Conservation (phyloP, 2,888 invertebrate species). For the Allophyes oxyacanthae region DNA sequence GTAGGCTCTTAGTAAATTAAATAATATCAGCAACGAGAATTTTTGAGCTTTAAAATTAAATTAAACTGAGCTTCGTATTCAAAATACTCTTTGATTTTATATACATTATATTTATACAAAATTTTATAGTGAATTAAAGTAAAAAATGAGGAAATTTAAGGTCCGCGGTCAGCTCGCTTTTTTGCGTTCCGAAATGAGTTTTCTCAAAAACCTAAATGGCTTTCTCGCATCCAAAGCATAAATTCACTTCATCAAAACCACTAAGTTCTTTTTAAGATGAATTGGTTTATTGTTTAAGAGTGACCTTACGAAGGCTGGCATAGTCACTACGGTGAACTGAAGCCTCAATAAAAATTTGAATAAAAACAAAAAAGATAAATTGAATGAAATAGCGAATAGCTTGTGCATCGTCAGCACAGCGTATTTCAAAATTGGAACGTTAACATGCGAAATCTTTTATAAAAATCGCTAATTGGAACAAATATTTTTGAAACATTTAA, state of each 20-base stretch:
- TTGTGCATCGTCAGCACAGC: too few species aligned
- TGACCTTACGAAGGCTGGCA: too few species aligned
- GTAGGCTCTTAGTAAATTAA: constrained; percentile 9
- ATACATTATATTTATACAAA: constrained; percentile 2
- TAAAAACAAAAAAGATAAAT: too few species aligned
- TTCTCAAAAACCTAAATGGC: constrained; percentile 42
- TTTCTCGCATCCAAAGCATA: constrained; percentile 23
- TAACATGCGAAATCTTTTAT: too few species aligned
- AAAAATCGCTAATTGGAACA: too few species aligned
- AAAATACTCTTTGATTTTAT: constrained; percentile 9
- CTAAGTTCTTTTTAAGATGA: constrained; percentile 7
- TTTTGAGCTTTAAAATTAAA: constrained; percentile 8
- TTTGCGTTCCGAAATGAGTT: constrained; percentile 48
- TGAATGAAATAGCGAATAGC: constrained; percentile 11
- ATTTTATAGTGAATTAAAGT: constrained; percentile 28
- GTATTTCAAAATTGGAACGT: too few species aligned
- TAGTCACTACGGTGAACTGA: too few species aligned
- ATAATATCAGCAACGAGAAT: not conserved
- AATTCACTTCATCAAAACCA: constrained; percentile 31
- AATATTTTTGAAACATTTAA: too few species aligned
- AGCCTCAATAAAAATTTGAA: too few species aligned
- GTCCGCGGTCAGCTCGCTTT: constrained; percentile 27
- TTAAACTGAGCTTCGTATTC: not conserved
- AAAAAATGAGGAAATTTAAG: constrained; percentile 30
- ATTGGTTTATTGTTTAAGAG: too few species aligned